phyloP scores from a whole-genome alignment of 2,797 vertebrate species.

The Microctenopoma lineatum region DNA sequence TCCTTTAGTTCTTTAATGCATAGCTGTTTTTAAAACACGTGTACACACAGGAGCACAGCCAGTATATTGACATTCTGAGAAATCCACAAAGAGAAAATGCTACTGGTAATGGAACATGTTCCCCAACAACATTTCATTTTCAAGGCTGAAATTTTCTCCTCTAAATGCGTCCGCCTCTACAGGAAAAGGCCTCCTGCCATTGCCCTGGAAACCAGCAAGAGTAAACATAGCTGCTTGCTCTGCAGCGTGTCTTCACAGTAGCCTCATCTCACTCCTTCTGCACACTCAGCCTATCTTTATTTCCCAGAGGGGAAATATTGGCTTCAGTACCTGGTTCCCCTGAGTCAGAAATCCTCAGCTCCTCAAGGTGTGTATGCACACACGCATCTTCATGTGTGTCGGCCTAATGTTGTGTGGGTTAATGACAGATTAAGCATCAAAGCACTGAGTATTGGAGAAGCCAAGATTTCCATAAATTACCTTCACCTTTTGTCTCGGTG shows the following conservation, averaged over 20 bases:
- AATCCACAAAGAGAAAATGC: slow-evolving; percentile 25
- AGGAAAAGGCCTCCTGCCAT: slow-evolving; percentile 48
- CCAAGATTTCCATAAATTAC: slow-evolving; percentile 78
- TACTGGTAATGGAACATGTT: slow-evolving; percentile 42
- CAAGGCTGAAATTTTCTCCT: slow-evolving; percentile 40
- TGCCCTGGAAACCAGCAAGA: slow-evolving; percentile 64
- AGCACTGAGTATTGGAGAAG: slow-evolving; percentile 46
- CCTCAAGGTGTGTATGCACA: slow-evolving; percentile 31
- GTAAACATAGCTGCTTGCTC: slow-evolving; percentile 67
- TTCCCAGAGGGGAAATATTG: slow-evolving; percentile 64
- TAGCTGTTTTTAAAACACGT: slow-evolving; percentile 1
- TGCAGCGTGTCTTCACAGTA: slow-evolving; percentile 31
- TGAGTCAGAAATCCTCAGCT: slow-evolving; percentile 50
- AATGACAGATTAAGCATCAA: slow-evolving; percentile 73
- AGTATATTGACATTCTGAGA: not conserved
- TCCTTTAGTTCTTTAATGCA: not conserved
- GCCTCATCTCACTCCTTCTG: slow-evolving; percentile 48
- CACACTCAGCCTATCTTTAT: slow-evolving; percentile 64
- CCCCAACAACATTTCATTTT: slow-evolving; percentile 37
- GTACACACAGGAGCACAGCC: too few species aligned
- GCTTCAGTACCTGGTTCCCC: slow-evolving; percentile 39
- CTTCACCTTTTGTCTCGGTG: slow-evolving; percentile 69
- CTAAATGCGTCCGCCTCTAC: slow-evolving; percentile 47
- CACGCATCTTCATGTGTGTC: slow-evolving; percentile 18
- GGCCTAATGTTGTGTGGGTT: slow-evolving; percentile 48